Evolutionary conservation across 2,888 invertebrate genomes (phyloP), one percentile per base, ranked within the genome.

Genomic region (Campopleginae sp.): DNA sequence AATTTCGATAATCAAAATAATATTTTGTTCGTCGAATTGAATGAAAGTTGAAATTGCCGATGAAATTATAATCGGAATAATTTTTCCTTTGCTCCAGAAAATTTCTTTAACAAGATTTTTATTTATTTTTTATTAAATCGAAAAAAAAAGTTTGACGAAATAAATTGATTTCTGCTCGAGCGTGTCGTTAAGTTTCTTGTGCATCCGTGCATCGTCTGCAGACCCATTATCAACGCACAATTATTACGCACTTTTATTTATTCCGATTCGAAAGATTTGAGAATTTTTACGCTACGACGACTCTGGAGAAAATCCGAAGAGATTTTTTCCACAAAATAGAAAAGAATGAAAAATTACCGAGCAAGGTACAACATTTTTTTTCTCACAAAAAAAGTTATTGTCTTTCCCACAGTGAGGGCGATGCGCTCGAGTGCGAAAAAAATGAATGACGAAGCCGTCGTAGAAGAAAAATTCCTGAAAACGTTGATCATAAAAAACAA

Each of bases 151-250:
- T 27, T 27, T 1, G n/a, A 65, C 48, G 12, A 19, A 65, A 76
- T 19, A 48, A 63, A 79, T 61, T 48, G 33, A 61, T 48, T 44
- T 74, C 51, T 51, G 46, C 63, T 48, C 54, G 65, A n/a, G 51
- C 70, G 70, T 48, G n/a, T 48, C 23, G n/a, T 31, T 17, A 48
- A 31, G 48, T 70, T 79, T 51, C 27, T 89, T 80, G 86, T 91
- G 91, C 90, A 91, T 91, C 85, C 88, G 87, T 90, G 90, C 90
- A 90, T 90, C 88, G 89, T 89, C 88, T 79, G 82, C 83, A 83
- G 65, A 76, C 72, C 85, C 77, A 75, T 76, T 72, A 66, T 82
- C 86, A 44, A 77, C 76, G 86, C 85, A 86, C 86, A 85, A 79
- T 74, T 68, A 84, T 84, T 78, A 79, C 65, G 84, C 84, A 84